Base-by-base conservation (phyloP, 2,797 vertebrate species). In the Allobates femoralis region DNA sequence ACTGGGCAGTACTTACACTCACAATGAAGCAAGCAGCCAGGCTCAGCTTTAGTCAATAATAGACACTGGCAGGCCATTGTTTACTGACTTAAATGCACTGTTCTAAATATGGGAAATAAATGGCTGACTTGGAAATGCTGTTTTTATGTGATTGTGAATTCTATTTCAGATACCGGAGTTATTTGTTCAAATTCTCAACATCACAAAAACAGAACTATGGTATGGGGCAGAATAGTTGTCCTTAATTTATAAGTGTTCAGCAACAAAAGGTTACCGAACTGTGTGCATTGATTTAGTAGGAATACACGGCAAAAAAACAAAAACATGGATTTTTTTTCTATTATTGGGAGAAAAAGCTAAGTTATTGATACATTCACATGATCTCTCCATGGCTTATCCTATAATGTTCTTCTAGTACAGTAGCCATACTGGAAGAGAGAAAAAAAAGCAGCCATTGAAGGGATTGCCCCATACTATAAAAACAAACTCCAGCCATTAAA, bases 1-100 rank as follows among this genome's bases (percentile, higher is more conserved):
- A 88, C 82, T 85, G 86, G 86, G 86, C 82, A 85, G 77, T 75
- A 58, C 83, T 88, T 88, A 81, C 69, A 75, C 82, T 76, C 60
- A 88, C 86, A 88, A 88, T 88, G 60, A 85, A 85, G 62, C 77
- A 81, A 41, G 82, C 77, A 67, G 56, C 69, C 86, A 69, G 86
- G 69, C 69, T 56, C 69, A 76, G 71, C 77, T 73, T 18, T 53
- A 81, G 82, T 81, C 83, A 26, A 85, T 85, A 85, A 88, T 88
- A 81, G 67, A 76, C 71, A 69, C 56, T 69, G 26, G 67, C 78
- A 85, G 75, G 86, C 50, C 83, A 67, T 76, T 84, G 67, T 79
- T 87, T 87, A 30, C 50, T 37, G 66, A 26, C 66, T 84, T 78
- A 75, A 87, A 87, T 66, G 56, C 30, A 21, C 14, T 28, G 19